phyloP scores from a whole-genome alignment of 1,140 invertebrate genomes.

The Nylanderia fulva region DNA sequence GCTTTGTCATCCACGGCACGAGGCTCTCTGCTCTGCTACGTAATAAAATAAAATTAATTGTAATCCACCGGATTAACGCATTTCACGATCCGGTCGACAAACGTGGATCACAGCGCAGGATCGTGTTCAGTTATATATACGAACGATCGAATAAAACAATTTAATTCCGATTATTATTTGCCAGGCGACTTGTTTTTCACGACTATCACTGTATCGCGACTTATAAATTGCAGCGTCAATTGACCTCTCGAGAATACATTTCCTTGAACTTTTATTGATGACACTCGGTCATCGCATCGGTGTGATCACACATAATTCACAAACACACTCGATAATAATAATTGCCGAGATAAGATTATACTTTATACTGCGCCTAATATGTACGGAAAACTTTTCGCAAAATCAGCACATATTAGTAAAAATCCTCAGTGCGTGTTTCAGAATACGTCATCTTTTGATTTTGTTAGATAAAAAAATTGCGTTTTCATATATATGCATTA shows the following conservation, averaged over 20 bases:
- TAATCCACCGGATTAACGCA: background rate
- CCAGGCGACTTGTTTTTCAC: slow-evolving; percentile 17
- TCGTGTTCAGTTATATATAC: slow-evolving; percentile 12
- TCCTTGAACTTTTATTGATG: slow-evolving; percentile 67
- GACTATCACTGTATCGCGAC: background rate
- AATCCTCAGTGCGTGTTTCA: background rate
- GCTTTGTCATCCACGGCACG: slow-evolving; percentile 13
- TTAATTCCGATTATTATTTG: slow-evolving; percentile 32
- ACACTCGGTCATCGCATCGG: background rate
- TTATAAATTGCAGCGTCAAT: background rate
- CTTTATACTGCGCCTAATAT: background rate
- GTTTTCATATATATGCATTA: background rate
- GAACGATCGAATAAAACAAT: slow-evolving; percentile 13
- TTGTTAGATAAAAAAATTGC: background rate
- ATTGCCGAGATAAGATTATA: slow-evolving; percentile 30
- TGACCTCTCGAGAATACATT: slow-evolving; percentile 10
- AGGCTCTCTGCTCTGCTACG: background rate
- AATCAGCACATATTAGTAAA: slow-evolving; percentile 21
- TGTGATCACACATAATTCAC: too few species aligned
- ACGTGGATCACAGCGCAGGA: background rate
- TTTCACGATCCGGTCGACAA: slow-evolving; percentile 16
- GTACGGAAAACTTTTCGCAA: slow-evolving; percentile 1
- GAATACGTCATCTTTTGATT: background rate
- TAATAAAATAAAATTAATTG: slow-evolving; percentile 42
- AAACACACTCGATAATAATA: slow-evolving; percentile 47